A percentile compares a stretch with the other conserved stretches of the same genome.
Conservation (phyloP, 2,797 vertebrate species). For the Diceros bicornis region DNA sequence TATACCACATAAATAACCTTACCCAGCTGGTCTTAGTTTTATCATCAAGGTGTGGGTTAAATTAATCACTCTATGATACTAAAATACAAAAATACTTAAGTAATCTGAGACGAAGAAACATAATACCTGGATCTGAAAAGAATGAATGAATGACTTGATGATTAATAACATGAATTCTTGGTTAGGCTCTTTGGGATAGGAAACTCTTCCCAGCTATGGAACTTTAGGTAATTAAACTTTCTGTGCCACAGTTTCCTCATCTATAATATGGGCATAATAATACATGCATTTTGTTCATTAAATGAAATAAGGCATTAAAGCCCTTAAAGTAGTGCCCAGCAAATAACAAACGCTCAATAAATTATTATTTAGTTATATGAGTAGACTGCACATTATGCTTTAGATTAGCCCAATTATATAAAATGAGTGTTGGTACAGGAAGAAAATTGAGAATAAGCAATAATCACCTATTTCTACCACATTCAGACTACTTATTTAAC, state of each 20-base stretch:
- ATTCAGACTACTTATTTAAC: not conserved
- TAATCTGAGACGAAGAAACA: not conserved
- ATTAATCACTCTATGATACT: not conserved
- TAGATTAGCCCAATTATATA: not conserved
- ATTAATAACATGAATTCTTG: not conserved
- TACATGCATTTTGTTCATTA: not conserved
- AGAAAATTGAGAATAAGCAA: not conserved
- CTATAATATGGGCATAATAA: not conserved
- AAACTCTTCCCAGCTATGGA: not conserved
- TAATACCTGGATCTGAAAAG: not conserved
- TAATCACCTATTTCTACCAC: not conserved
- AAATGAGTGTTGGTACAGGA: not conserved
- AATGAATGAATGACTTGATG: not conserved
- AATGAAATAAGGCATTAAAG: not conserved
- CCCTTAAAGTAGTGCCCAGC: not conserved
- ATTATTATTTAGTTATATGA: not conserved
- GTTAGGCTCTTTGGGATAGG: not conserved
- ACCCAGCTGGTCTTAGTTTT: not conserved
- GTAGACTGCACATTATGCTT: not conserved
- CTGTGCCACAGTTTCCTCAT: not conserved
- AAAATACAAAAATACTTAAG: not conserved
- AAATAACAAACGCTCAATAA: not conserved
- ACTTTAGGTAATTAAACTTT: not conserved
- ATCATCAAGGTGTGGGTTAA: not conserved
- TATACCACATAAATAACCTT: not conserved